Conservation (phyloP, 2,888 invertebrate genomes). For the Cataglyphis altisquamis region DNA sequence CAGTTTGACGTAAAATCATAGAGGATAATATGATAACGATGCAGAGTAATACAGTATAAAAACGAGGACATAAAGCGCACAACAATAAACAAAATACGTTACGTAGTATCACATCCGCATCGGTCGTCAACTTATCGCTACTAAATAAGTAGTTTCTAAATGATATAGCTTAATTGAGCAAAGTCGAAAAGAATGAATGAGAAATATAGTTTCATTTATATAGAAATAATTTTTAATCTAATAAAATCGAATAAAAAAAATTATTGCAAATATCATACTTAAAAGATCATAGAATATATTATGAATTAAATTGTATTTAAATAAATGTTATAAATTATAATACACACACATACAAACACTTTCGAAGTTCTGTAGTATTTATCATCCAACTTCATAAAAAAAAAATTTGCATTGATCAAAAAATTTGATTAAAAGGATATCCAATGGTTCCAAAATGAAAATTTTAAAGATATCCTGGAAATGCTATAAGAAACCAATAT, state of each 20-base stretch:
- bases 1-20: conserved; percentile 32
- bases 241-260: not conserved
- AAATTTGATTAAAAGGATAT: not conserved
- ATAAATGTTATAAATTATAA: conserved; percentile 12
- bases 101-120: conserved; percentile 4
- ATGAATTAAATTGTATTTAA: not conserved
- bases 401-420: not conserved
- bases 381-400: not conserved
- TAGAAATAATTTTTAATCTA: not conserved
- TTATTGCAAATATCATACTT: not conserved
- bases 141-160: not conserved
- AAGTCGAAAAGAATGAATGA: not conserved
- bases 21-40: conserved; percentile 17
- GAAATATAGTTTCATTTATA: not conserved
- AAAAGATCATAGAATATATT: too few species aligned
- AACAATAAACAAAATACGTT: conserved; percentile 31
- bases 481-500: not conserved
- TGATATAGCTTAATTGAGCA: not conserved
- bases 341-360: not conserved
- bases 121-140: conserved; percentile 36
- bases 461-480: not conserved
- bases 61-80: not conserved
- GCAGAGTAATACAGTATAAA: not conserved
- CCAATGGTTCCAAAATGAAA: not conserved
- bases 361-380: not conserved